Conservation (phyloP, 92 coral and sea anemone species). For the Zoanthus sociatus region DNA sequence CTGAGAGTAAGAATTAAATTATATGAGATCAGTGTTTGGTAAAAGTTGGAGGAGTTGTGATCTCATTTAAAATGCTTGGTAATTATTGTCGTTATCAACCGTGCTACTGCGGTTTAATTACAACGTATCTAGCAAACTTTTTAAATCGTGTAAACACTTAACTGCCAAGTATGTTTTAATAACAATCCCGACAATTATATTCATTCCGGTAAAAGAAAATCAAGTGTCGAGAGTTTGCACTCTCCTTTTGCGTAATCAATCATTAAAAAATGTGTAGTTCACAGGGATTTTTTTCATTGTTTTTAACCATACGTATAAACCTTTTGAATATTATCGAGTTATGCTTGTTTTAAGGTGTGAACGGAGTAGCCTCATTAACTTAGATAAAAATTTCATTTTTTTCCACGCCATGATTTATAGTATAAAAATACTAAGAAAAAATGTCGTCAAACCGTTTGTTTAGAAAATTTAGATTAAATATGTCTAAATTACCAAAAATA, state of each 20-base stretch:
- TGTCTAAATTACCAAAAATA: neutral
- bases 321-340: no score
- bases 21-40: no score
- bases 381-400: neutral
- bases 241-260: neutral
- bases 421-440: neutral
- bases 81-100: no score
- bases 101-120: no score
- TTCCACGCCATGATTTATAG: neutral
- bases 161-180: neutral
- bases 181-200: neutral
- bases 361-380: neutral
- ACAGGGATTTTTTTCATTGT: no score
- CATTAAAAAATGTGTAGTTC: neutral
- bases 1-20: no score
- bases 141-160: slow-evolving; percentile 13
- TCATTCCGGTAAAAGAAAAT: neutral
- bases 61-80: no score
- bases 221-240: neutral
- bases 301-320: no score
- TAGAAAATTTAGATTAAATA: neutral
- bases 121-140: neutral
- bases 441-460: neutral
- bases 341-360: slow-evolving; percentile 18
- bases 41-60: no score